These are phyloP conservation scores for Margarornis squamiger DNA, from an alignment of 2,797 vertebrate species.

Conservation along the genomic window DNA sequence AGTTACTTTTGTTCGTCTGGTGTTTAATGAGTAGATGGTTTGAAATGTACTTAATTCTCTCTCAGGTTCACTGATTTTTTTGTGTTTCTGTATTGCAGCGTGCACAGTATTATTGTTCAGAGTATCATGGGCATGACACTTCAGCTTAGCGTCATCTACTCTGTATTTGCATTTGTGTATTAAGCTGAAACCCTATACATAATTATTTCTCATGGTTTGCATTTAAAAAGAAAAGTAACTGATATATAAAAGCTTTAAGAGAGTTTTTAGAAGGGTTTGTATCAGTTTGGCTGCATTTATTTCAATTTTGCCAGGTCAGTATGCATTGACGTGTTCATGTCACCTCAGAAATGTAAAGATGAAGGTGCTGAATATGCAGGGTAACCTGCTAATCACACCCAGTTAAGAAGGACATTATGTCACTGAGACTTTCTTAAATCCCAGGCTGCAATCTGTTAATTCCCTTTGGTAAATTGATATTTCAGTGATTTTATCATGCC, in stretches of 20 bases:
- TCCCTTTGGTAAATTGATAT: background rate
- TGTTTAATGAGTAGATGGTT: background rate
- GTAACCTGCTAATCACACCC: background rate
- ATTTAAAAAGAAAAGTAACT: background rate
- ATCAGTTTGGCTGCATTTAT: background rate
- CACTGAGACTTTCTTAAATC: background rate
- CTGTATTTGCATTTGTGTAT: background rate
- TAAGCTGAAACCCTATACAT: background rate
- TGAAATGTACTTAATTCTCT: background rate
- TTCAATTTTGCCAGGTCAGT: background rate
- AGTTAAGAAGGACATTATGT: background rate
- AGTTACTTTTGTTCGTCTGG: background rate
- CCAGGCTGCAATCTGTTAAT: background rate
- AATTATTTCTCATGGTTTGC: background rate
- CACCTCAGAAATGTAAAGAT: background rate
- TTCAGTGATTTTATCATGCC: background rate
- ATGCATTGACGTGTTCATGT: accelerated
- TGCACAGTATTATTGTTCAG: background rate
- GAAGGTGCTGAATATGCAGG: background rate
- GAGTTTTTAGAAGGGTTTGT: background rate
- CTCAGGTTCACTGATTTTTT: background rate
- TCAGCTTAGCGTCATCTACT: background rate
- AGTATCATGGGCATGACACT: background rate
- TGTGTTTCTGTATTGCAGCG: background rate
- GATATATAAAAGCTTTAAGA: background rate